Conservation (phyloP, 2,113 vertebrate genomes). For the Prochilodus magdalenae region DNA sequence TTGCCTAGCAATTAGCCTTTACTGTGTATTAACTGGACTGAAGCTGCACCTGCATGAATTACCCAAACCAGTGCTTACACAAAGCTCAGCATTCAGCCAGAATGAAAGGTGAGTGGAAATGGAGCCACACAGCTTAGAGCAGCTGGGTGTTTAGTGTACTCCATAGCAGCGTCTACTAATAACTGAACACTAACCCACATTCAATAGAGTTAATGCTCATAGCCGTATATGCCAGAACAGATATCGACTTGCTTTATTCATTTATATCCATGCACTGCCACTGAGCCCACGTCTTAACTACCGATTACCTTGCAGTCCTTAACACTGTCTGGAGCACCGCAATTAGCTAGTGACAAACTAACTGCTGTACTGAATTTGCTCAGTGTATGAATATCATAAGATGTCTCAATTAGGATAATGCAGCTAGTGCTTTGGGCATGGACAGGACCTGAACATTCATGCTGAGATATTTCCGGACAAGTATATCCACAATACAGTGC, state of each 20-base stretch:
- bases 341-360: conserved; percentile 39
- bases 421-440: conserved; percentile 15
- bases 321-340: not conserved
- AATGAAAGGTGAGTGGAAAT: not conserved
- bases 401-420: conserved; percentile 40
- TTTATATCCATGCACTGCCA: not conserved
- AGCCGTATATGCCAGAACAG: not conserved
- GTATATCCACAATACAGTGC: conserved; percentile 17
- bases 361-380: conserved; percentile 28
- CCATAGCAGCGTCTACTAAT: not conserved
- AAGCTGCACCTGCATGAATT: conserved; percentile 30
- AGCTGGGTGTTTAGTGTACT: conserved; percentile 9
- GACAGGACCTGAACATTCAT: not conserved
- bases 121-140: not conserved
- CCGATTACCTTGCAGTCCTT: conserved; percentile 28
- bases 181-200: not conserved
- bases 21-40: conserved; percentile 34
- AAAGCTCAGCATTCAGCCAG: not conserved
- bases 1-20: conserved; percentile 49
- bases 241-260: conserved; percentile 1
- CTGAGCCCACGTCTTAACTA: conserved; percentile 18
- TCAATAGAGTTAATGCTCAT: not conserved
- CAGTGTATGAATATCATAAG: conserved; percentile 24
- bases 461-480: conserved; percentile 31
- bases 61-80: not conserved